Evolutionary conservation across 1,140 invertebrate genomes (phyloP).

Genomic region (Pentalonia nigronervosa): DNA sequence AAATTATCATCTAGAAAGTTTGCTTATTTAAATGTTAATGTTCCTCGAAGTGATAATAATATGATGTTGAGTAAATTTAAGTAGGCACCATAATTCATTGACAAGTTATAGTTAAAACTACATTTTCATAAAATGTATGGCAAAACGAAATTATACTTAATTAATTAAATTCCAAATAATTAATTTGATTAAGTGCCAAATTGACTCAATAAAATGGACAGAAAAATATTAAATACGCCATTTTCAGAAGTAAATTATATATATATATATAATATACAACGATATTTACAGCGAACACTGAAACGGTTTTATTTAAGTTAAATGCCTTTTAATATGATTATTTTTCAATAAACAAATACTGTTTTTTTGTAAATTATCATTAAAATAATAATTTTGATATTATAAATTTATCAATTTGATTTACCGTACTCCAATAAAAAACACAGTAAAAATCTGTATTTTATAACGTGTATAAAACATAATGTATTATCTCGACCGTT

Average conservation of each 20-base stretch:
- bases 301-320: not conserved
- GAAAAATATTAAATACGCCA: not conserved
- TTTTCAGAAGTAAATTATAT: not conserved
- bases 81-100: not conserved
- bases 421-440: too few relatives aligned
- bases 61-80: not conserved
- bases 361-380: too few relatives aligned
- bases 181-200: not conserved
- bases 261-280: not conserved
- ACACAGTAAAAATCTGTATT: not conserved
- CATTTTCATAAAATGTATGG: not conserved
- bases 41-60: not conserved
- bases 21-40: not conserved
- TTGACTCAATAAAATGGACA: not conserved
- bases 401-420: not conserved
- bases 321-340: not conserved
- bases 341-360: not conserved
- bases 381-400: not conserved
- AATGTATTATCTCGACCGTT: not conserved
- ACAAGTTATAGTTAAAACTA: not conserved
- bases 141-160: not conserved
- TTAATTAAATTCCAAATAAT: conserved; percentile 23
- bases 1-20: not conserved
- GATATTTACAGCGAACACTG: not conserved
- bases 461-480: not conserved